Conservation (phyloP, 2,888 invertebrate genomes). For the Drosophila neoperkinsi region DNA sequence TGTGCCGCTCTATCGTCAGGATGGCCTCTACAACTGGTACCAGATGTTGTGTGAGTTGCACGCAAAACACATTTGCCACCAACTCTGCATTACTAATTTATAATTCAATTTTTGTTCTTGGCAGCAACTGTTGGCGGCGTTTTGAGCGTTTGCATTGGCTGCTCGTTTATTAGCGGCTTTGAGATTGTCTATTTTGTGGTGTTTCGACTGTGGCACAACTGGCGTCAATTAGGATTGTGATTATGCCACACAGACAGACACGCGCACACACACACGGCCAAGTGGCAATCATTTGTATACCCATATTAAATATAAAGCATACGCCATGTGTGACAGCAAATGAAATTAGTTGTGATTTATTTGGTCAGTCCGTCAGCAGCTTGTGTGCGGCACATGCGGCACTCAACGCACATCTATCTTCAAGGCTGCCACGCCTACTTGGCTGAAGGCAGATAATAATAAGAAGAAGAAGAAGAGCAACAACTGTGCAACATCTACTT, state of each 20-base stretch:
- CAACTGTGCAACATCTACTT: constrained; percentile 6
- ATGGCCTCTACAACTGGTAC: constrained; percentile 75
- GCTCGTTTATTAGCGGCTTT: constrained; percentile 80
- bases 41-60: constrained; percentile 75
- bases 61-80: background rate
- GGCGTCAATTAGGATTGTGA: constrained; percentile 36
- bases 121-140: constrained; percentile 82
- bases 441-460: background rate
- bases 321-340: constrained; percentile 65
- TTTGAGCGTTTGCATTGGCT: constrained; percentile 81
- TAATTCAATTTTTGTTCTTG: constrained; percentile 2
- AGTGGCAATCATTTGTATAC: constrained; percentile 7
- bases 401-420: constrained; percentile 52
- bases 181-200: constrained; percentile 79
- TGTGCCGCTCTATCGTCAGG: constrained; percentile 63
- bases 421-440: constrained; percentile 41
- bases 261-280: background rate
- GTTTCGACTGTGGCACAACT: constrained; percentile 67
- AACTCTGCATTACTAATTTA: background rate
- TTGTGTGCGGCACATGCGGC: background rate
- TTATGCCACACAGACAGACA: background rate
- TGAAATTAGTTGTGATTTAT: constrained; percentile 67
- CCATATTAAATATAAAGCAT: constrained; percentile 56
- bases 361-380: constrained; percentile 24
- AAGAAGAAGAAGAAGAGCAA: constrained; percentile 8